Percentiles rank a stretch among this genome's conserved stretches.
phyloP scores from a whole-genome alignment of 1,140 invertebrate species.

The Macrostomum lignano region DNA sequence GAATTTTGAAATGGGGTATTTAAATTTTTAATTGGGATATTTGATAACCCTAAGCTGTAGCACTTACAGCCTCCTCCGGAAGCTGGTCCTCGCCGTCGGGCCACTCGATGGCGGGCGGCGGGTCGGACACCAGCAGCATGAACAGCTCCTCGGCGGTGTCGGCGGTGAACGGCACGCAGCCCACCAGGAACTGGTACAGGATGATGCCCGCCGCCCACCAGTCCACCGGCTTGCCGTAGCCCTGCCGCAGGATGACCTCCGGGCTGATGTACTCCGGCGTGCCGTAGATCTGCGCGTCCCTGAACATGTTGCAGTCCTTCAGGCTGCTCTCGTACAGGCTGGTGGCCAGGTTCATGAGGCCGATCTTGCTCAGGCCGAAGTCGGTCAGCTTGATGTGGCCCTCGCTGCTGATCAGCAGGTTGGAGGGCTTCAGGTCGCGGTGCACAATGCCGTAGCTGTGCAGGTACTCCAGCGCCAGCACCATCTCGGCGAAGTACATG shows the following conservation, averaged over 20 bases:
- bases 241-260: constrained; percentile 49
- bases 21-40: no score
- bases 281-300: constrained; percentile 84
- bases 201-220: constrained; percentile 99
- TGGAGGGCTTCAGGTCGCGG: constrained; percentile 81
- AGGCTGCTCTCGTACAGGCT: constrained; percentile 84
- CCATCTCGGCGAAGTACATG: constrained; percentile 91
- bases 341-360: constrained; percentile 83
- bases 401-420: constrained; percentile 72
- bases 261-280: constrained; percentile 83
- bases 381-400: constrained; percentile 99
- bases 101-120: constrained; percentile 57
- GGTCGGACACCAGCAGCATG: constrained; percentile 83
- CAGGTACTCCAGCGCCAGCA: constrained; percentile 88
- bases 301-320: constrained; percentile 75
- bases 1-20: no score
- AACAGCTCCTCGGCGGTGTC: constrained; percentile 93
- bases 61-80: constrained; percentile 3
- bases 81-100: constrained; percentile 43
- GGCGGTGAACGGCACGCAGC: constrained; percentile 92
- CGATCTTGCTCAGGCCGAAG: constrained; percentile 93
- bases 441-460: constrained; percentile 97
- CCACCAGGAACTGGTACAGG: constrained; percentile 87
- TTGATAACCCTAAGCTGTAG: no score
- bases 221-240: constrained; percentile 46